Evolutionary conservation across 2,888 invertebrate species (phyloP), one percentile per base, ranked within the genome.

Genomic region (Troides helena): DNA sequence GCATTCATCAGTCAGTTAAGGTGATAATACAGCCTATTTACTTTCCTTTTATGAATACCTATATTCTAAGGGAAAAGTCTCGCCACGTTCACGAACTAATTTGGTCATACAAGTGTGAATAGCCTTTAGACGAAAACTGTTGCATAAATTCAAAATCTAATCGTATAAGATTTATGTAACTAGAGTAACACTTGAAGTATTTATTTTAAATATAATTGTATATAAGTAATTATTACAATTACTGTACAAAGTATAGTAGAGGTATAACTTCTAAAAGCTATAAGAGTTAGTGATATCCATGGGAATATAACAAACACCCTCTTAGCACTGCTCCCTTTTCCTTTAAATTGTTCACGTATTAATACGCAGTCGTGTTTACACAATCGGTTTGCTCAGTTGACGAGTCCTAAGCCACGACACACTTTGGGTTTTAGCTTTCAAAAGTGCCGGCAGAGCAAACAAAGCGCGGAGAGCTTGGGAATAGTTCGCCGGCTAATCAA

Each of bases 371-470:
- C 75, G 77, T 92, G 85, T 92, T 90, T 90, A 84, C 80, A 72
- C 78, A 78, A 81, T 74, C 73, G 88, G 88, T 93, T 92, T 91
- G 84, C 78, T 81, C 80, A 85, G 87, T 88, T 87, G 88, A 89
- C 86, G 90, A 86, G 90, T 87, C 86, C 88, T 82, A 83, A 90
- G 87, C 86, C 89, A 87, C 83, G 88, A 92, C 92, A 92, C 82
- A 92, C 90, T 87, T 93, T 86, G 88, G 87, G 92, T 93, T 92
- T 93, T 92, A 93, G 85, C 87, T 92, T 90, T 90, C 92, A 92
- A 92, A 90, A 86, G 89, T 76, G 84, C 91, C 92, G 90, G 82
- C 89, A 83, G 81, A 80, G 81, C 83, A 89, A 90, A 89, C 86
- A 90, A 84, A 81, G 82, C 80, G 71, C 77, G 74, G 85, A 90